Conservation (phyloP, 2,888 invertebrate species). For the Acleris cristana region DNA sequence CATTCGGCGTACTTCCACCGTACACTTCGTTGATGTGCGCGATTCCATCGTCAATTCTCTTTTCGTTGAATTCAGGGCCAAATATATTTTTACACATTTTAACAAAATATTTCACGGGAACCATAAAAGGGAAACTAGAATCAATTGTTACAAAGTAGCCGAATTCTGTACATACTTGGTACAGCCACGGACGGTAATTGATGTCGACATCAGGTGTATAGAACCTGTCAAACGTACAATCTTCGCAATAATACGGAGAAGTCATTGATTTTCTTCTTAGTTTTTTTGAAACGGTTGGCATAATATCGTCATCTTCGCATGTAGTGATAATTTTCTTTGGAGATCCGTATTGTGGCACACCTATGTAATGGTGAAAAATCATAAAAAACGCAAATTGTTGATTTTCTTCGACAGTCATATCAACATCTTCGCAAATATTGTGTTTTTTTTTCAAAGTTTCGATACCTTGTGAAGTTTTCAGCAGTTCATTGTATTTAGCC, state of each 20-base stretch:
- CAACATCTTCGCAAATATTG: slow-evolving; percentile 51
- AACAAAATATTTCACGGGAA: slow-evolving; percentile 69
- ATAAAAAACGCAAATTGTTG: slow-evolving; percentile 64
- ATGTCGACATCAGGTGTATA: too few relatives aligned
- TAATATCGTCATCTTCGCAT: too few relatives aligned
- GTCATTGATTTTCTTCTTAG: too few relatives aligned
- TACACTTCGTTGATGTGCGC: slow-evolving; percentile 75
- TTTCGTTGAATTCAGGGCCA: slow-evolving; percentile 65
- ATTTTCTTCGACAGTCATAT: slow-evolving; percentile 62
- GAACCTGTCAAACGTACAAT: too few relatives aligned
- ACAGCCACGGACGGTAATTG: slow-evolving; percentile 63
- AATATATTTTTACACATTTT: slow-evolving; percentile 69
- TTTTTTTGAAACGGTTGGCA: too few relatives aligned
- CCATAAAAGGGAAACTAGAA: slow-evolving; percentile 79
- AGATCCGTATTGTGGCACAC: slow-evolving; percentile 45
- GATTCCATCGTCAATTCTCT: slow-evolving; percentile 64
- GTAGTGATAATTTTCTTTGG: too few relatives aligned
- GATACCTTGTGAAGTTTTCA: too few relatives aligned
- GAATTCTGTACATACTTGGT: slow-evolving; percentile 91
- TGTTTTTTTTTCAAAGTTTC: too few relatives aligned
- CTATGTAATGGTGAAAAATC: slow-evolving; percentile 54
- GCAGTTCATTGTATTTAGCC: too few relatives aligned
- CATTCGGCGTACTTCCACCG: slow-evolving; percentile 73
- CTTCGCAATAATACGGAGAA: too few relatives aligned
- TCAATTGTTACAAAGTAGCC: slow-evolving; percentile 88